phyloP scores from a whole-genome alignment of 2,797 vertebrate species.

The Nyctibius grandis region DNA sequence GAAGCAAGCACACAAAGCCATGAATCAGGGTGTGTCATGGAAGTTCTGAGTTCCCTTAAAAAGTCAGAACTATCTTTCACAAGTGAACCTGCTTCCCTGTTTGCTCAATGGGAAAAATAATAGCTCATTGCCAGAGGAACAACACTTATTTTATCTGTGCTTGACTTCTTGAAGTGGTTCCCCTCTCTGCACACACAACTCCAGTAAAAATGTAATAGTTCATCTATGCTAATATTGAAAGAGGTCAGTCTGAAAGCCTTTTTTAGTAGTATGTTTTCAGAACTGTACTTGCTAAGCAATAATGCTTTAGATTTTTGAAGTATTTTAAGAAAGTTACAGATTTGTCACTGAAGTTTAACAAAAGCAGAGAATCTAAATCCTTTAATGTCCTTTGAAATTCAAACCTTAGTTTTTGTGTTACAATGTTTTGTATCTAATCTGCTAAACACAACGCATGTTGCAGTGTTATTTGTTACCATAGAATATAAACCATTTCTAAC shows the following conservation, averaged over 20 bases:
- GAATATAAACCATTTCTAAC: neutral
- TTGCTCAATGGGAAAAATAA: neutral
- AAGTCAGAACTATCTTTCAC: neutral
- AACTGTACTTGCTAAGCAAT: neutral
- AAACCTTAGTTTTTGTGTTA: neutral
- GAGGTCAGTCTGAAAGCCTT: neutral
- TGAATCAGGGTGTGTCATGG: neutral
- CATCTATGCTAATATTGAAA: neutral
- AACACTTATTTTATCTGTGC: neutral
- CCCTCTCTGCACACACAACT: neutral
- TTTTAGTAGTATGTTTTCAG: neutral
- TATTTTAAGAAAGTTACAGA: neutral
- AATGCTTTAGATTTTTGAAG: neutral
- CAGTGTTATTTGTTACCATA: neutral
- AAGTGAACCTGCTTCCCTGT: neutral
- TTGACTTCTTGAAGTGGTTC: neutral
- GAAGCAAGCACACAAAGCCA: neutral
- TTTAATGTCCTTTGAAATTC: neutral
- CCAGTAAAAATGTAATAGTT: neutral
- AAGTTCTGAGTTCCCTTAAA: neutral
- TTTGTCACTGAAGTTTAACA: neutral
- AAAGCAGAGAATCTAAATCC: neutral
- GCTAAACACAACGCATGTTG: neutral
- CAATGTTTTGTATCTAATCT: neutral
- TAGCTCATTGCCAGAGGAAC: neutral